Evolutionary conservation across 23 tunicate species (phyloP).

Genomic region (Corella eumyota): DNA sequence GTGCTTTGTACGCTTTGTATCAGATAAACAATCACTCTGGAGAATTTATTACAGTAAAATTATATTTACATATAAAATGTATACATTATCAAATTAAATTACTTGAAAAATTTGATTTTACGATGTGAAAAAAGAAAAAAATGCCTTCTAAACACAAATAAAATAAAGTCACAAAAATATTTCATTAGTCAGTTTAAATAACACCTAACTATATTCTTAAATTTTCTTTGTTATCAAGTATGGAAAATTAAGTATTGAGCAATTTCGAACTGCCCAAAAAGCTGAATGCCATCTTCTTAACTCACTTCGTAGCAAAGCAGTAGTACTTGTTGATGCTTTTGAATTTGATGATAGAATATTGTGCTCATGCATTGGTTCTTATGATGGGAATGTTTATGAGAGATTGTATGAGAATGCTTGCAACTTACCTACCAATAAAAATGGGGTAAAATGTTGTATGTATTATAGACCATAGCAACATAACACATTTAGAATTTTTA

Average conservation of each 20-base stretch:
- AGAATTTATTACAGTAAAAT: conserved; percentile 59
- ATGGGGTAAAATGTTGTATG: conserved; percentile 35
- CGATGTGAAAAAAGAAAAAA: too few species aligned
- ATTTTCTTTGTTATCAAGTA: not conserved
- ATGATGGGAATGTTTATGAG: conserved; percentile 80
- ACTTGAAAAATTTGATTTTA: too few species aligned
- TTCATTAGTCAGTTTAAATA: too few species aligned
- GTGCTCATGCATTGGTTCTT: conserved; percentile 62
- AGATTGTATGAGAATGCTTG: conserved; percentile 70
- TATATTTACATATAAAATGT: too few species aligned
- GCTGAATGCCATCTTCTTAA: conserved; percentile 37
- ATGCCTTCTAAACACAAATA: too few species aligned
- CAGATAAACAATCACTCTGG: conserved; percentile 26
- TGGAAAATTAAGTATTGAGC: conserved; percentile 2
- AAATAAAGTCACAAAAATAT: too few species aligned
- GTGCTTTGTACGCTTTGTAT: conserved; percentile 44
- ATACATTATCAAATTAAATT: not conserved
- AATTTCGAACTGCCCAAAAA: conserved; percentile 6
- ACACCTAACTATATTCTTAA: too few species aligned
- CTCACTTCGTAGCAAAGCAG: conserved; percentile 28
- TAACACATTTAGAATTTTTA: too few species aligned
- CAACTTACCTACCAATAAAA: conserved; percentile 32
- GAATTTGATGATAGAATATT: conserved; percentile 54
- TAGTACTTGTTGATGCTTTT: conserved; percentile 80
- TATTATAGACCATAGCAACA: too few species aligned